Base-by-base conservation (phyloP, 2,113 vertebrate genomes). In the Peromyscus maniculatus region DNA sequence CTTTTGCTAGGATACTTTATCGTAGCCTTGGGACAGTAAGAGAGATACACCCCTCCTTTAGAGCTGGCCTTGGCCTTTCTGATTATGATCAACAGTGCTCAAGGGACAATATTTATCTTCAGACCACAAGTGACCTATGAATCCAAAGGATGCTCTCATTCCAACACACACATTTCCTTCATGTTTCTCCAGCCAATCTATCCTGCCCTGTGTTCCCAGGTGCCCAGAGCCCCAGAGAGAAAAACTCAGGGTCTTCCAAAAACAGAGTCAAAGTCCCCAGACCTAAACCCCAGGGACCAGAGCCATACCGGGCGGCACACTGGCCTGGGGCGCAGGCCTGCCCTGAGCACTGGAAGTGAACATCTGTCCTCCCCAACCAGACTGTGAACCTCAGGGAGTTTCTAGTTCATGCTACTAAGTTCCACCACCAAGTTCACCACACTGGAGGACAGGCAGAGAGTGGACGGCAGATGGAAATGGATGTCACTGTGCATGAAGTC, bases 1-100 rank as follows among this genome's bases (percentile, higher is more conserved):
- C 64, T 36, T 87, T 49, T 22, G 64, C 19, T 19, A 36, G 43
- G n/a, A 36, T 19, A 46, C 16, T 49, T 49, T 43, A 49, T 31
- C 62, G 33, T 39, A 46, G 39, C 62, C 43, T 21, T 0, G 3
- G 62, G 39, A 84, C 64, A 66, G 82, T 64, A 66, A 86, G 15
- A 1, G 39, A 66, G 59, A 66, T 24, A 43, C 39, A 19, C 82
- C 13, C 21, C 31, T 28, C 43, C 52, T 0, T 24, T 0, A 9
- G 0, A 1, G 22, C 6, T 22, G 6, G 6, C 64, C 75, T 19
- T 0, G 2, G 3, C 0, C 19, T 67, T 49, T 64, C 31, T 31
- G 0, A 0, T 1, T 43, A 7, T 0, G 17, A 33, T 3, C n/a
- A 0, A 1, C 0, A 0, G 72, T 0, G 4, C 69, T 39, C 39